Evolutionary conservation across 2,888 invertebrate species (phyloP).

Genomic region (Drosophila fulvimacula): DNA sequence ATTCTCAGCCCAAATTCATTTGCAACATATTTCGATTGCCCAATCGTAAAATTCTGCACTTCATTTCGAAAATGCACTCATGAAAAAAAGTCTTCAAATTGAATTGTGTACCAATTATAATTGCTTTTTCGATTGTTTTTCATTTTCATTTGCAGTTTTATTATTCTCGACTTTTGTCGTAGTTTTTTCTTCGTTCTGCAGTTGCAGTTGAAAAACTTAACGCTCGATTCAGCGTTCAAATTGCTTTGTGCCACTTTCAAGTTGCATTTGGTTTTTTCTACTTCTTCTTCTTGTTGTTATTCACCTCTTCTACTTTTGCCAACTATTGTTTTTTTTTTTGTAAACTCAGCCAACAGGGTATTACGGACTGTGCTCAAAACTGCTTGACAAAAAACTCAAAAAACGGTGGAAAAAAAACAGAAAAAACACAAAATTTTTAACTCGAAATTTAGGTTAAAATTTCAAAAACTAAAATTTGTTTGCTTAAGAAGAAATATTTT

Average conservation of each 20-base stretch:
- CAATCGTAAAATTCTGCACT: neutral
- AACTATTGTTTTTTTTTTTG: slow-evolving; percentile 40
- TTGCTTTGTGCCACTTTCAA: slow-evolving; percentile 79
- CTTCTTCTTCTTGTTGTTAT: slow-evolving; percentile 5
- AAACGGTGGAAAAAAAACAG: too few relatives aligned
- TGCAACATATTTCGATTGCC: slow-evolving; percentile 11
- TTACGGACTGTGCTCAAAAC: neutral
- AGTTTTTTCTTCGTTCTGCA: slow-evolving; percentile 47
- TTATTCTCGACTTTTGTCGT: slow-evolving; percentile 39
- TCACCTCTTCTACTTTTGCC: neutral
- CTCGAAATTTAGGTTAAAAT: too few relatives aligned
- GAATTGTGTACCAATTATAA: slow-evolving; percentile 48
- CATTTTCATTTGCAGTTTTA: slow-evolving; percentile 24
- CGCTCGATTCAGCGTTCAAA: slow-evolving; percentile 80
- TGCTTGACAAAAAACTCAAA: neutral
- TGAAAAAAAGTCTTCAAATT: slow-evolving; percentile 12
- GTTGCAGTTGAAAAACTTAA: slow-evolving; percentile 77
- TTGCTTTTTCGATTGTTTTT: slow-evolving; percentile 38
- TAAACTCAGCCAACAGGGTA: neutral
- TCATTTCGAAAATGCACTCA: slow-evolving; percentile 24
- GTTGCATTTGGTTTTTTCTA: slow-evolving; percentile 53
- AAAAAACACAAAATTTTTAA: neutral
- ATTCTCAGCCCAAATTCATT: neutral
- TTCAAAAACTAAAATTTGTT: too few relatives aligned
- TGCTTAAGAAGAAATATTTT: too few relatives aligned